Percentiles rank a stretch among this genome's conserved stretches.
Conservation (phyloP, 2,797 vertebrate genomes). For the Hylomyscus alleni region DNA sequence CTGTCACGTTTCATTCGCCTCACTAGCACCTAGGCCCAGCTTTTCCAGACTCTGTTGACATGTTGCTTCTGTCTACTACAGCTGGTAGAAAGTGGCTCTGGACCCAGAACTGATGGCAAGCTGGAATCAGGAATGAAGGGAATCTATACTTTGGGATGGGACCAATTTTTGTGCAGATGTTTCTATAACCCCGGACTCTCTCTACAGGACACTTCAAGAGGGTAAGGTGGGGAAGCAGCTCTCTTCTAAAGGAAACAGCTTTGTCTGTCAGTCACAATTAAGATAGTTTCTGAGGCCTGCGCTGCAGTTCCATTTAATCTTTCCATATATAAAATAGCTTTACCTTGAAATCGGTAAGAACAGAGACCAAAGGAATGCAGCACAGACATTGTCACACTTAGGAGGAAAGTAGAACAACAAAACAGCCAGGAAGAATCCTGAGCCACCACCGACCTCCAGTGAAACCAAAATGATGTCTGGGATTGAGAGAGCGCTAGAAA, state of each 20-base stretch:
- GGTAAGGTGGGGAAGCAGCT: background rate
- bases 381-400: background rate
- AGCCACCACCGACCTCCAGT: background rate
- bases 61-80: background rate
- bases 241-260: background rate
- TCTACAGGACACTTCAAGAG: background rate
- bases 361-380: background rate
- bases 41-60: background rate
- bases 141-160: fast-evolving
- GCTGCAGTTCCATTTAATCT: background rate
- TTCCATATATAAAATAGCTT: background rate
- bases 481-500: background rate
- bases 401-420: background rate
- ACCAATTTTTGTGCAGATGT: background rate
- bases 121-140: background rate
- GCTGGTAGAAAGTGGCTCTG: background rate
- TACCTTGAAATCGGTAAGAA: background rate
- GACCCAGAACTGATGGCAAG: background rate
- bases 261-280: background rate
- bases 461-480: background rate
- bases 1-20: background rate
- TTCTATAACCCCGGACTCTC: background rate
- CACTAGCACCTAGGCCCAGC: background rate
- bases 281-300: background rate
- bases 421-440: background rate